A percentile compares a stretch with the other conserved stretches of the same genome.
Evolutionary conservation across 2,113 vertebrate genomes (phyloP).

Genomic region (Penelope pileata): DNA sequence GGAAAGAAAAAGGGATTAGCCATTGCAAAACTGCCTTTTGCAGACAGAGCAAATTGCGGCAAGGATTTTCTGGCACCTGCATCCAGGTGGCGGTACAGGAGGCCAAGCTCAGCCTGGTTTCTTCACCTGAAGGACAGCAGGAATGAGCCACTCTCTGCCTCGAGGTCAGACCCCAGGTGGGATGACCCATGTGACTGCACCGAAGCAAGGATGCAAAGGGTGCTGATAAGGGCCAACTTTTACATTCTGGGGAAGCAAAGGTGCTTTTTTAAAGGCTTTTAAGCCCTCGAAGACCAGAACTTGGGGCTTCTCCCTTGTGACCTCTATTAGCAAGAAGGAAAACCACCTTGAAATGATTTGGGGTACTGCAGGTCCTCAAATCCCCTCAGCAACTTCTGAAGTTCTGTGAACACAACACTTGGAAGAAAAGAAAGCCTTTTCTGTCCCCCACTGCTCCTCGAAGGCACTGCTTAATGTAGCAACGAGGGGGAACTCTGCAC

Average conservation of each 20-base stretch:
- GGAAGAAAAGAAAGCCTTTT: not conserved
- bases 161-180: not conserved
- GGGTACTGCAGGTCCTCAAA: not conserved
- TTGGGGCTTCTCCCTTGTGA: not conserved
- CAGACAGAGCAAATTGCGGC: not conserved
- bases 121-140: not conserved
- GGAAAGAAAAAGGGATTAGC: not conserved
- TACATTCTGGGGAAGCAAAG: not conserved
- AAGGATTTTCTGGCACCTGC: not conserved
- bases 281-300: not conserved
- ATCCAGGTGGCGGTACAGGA: not conserved
- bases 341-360: not conserved
- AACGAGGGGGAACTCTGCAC: not conserved
- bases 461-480: not conserved
- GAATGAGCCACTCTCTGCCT: not conserved
- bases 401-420: not conserved
- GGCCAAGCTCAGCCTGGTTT: not conserved
- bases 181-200: fast-evolving
- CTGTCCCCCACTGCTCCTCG: not conserved
- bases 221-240: not conserved
- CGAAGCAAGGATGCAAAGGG: not conserved
- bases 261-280: not conserved
- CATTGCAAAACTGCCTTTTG: not conserved
- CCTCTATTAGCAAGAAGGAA: not conserved
- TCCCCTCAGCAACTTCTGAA: not conserved